Conservation (phyloP, 1,140 invertebrate genomes). For the Rhopalosiphum padi region DNA sequence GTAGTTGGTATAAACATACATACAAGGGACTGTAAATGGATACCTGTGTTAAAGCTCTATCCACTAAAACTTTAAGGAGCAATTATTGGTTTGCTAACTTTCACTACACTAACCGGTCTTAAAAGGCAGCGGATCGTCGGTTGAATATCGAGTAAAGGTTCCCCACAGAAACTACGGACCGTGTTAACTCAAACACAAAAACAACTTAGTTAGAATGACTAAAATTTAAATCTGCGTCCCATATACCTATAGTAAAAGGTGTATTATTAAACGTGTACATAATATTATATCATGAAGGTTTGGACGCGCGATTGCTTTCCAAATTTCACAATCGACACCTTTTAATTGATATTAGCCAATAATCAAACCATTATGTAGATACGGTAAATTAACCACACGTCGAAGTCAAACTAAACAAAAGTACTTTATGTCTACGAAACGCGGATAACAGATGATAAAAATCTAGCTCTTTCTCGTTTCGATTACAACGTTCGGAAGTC, state of each 20-base stretch:
- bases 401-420: not conserved
- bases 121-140: not conserved
- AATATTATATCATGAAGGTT: too few species aligned
- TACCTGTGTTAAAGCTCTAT: not conserved
- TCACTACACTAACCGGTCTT: not conserved
- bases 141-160: not conserved
- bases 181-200: not conserved
- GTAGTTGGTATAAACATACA: not conserved
- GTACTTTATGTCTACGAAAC: too few species aligned
- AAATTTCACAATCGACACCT: not conserved
- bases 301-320: not conserved
- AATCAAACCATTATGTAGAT: not conserved
- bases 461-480: not conserved
- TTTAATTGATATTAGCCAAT: not conserved
- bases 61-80: not conserved
- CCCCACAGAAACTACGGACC: not conserved
- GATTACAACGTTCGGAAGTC: not conserved
- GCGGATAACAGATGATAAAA: not conserved
- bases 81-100: not conserved
- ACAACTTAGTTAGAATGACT: not conserved
- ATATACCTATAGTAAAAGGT: not conserved
- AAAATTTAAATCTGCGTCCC: not conserved
- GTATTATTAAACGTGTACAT: too few species aligned
- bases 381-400: not conserved
- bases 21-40: not conserved